Conservation (phyloP, 2,113 vertebrate species). For the Zingel zingel region DNA sequence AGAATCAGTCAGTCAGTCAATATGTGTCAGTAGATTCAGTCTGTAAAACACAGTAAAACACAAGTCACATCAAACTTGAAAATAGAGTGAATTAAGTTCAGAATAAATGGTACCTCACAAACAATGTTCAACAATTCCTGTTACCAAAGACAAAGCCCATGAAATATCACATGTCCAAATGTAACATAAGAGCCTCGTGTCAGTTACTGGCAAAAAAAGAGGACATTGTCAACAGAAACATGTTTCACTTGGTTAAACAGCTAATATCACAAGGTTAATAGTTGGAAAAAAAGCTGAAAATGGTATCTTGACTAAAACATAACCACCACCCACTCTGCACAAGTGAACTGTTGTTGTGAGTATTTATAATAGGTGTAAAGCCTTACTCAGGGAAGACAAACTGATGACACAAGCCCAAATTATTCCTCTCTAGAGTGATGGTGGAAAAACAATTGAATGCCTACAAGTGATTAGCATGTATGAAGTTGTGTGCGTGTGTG, state of each 20-base stretch:
- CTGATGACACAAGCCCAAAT: slow-evolving; percentile 49
- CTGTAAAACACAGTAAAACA: background rate
- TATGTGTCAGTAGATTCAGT: background rate
- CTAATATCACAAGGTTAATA: background rate
- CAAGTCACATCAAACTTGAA: background rate
- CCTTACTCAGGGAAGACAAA: no score
- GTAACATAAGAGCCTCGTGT: background rate
- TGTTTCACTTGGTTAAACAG: background rate
- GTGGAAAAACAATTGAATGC: slow-evolving; percentile 29
- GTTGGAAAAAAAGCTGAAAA: background rate
- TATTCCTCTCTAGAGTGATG: slow-evolving; percentile 43
- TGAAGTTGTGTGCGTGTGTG: background rate
- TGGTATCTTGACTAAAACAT: background rate
- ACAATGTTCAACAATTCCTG: background rate
- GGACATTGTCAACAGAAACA: background rate
- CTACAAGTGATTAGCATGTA: background rate
- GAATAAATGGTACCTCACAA: background rate
- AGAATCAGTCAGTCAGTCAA: no score
- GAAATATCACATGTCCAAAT: background rate
- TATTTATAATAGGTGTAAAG: slow-evolving; percentile 60
- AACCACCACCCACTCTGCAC: slow-evolving; percentile 21
- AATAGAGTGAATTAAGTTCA: background rate
- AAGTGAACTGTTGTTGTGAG: slow-evolving; percentile 9
- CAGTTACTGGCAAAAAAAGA: slow-evolving; percentile 10
- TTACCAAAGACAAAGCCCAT: background rate